Evolutionary conservation across 1,140 invertebrate genomes (phyloP).

Genomic region (Nixonia krombeini): DNA sequence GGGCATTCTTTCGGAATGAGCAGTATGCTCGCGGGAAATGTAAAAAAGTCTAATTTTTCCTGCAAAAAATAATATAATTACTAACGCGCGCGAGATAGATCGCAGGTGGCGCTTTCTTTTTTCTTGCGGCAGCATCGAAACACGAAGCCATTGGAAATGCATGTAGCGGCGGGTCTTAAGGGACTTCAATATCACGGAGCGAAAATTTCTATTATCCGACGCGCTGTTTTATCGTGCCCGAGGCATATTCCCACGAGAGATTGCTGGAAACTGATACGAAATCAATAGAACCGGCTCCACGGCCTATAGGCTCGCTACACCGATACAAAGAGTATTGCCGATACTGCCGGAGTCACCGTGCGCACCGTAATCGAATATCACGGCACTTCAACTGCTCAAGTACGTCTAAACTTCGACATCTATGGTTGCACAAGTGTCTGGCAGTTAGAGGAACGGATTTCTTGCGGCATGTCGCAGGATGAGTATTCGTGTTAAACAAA

Average conservation of each 20-base stretch:
- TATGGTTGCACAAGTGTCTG: not conserved
- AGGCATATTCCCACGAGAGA: slow-evolving; percentile 11
- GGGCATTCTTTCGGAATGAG: too few relatives aligned
- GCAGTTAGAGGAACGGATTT: not conserved
- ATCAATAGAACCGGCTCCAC: slow-evolving; percentile 31
- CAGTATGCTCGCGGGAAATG: too few relatives aligned
- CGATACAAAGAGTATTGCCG: not conserved
- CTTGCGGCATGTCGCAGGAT: not conserved
- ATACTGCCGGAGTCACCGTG: slow-evolving; percentile 1
- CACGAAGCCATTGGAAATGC: not conserved
- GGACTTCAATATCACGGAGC: not conserved
- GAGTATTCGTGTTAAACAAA: not conserved
- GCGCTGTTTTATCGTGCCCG: slow-evolving; percentile 2
- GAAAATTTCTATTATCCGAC: slow-evolving; percentile 3
- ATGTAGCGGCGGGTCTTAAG: not conserved
- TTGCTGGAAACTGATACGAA: slow-evolving; percentile 43
- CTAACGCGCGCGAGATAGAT: too few relatives aligned
- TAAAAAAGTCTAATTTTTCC: too few relatives aligned
- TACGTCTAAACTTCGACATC: not conserved
- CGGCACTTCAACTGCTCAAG: slow-evolving; percentile 2
- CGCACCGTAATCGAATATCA: slow-evolving; percentile 16
- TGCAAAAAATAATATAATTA: too few relatives aligned
- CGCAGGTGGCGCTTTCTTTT: too few relatives aligned
- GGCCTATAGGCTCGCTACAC: too few relatives aligned
- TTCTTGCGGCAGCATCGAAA: too few relatives aligned